A percentile compares a stretch with the other conserved stretches of the same genome.
Evolutionary conservation across 2,888 invertebrate species (phyloP).

Genomic region (Colletes collaris): DNA sequence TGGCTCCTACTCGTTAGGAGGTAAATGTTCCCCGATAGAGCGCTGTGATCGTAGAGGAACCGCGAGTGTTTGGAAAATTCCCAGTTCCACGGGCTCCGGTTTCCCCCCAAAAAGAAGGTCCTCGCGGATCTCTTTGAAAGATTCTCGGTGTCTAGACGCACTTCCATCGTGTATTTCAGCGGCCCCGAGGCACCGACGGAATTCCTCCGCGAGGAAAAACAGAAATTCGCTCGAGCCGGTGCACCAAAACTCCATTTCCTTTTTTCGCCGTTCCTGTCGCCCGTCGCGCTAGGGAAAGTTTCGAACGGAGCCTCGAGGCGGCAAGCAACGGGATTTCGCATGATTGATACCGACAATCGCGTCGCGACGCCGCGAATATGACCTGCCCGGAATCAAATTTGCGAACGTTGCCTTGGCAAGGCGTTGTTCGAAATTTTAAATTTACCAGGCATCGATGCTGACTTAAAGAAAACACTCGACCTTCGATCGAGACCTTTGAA

Average conservation of each 20-base stretch:
- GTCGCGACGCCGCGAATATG: conserved; percentile 56
- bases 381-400: conserved; percentile 65
- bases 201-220: conserved; percentile 45
- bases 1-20: conserved; percentile 1
- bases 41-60: too few species aligned
- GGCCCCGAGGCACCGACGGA: conserved; percentile 47
- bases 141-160: conserved; percentile 58
- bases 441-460: too few species aligned
- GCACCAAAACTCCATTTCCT: conserved; percentile 45
- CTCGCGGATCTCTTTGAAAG: conserved; percentile 36
- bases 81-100: too few species aligned
- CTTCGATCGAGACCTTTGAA: too few species aligned
- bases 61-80: background rate
- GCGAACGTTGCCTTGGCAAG: conserved; percentile 55
- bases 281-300: conserved; percentile 54
- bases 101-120: conserved; percentile 17
- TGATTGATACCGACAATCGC: conserved; percentile 66
- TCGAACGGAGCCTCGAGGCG: conserved; percentile 55
- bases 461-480: too few species aligned
- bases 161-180: conserved; percentile 59
- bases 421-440: background rate
- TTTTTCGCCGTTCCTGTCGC: conserved; percentile 15
- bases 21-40: background rate
- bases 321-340: conserved; percentile 52
- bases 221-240: conserved; percentile 49